These are phyloP conservation scores for Eretmodus cyanostictus DNA, from an alignment of 2,113 vertebrate species.

Conservation along the genomic window DNA sequence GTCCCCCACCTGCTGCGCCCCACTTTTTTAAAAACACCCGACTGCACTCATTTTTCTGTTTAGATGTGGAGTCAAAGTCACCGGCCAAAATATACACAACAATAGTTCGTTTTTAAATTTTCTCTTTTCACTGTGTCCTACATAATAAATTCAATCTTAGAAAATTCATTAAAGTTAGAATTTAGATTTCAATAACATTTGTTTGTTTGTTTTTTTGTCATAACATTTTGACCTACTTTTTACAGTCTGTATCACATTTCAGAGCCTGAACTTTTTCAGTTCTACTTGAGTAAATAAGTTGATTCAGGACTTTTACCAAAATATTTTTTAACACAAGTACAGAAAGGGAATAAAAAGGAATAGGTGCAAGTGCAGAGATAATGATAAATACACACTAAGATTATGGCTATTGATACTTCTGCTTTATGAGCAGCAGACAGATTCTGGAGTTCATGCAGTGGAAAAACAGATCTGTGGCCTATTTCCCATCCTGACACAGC, in stretches of 20 bases:
- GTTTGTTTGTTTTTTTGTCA: not conserved
- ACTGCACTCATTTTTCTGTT: not conserved
- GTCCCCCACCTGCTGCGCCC: not conserved
- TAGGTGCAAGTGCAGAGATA: not conserved
- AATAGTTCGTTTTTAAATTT: not conserved
- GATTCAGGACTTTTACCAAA: not conserved
- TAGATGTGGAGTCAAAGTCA: not conserved
- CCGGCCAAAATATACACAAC: accelerated
- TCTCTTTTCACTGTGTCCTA: not conserved
- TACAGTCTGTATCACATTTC: not conserved
- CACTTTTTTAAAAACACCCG: not conserved
- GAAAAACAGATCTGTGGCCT: slow-evolving; percentile 26
- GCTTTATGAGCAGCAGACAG: not conserved
- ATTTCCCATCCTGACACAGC: not conserved
- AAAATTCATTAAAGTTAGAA: not conserved
- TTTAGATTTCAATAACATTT: not conserved
- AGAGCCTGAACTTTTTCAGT: not conserved
- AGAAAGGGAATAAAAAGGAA: not conserved
- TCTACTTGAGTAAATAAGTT: not conserved
- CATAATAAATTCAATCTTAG: not conserved
- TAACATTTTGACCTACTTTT: not conserved
- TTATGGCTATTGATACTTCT: not conserved
- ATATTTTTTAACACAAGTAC: not conserved
- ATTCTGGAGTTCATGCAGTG: slow-evolving; percentile 8
- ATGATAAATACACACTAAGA: not conserved